Evolutionary conservation across 2,113 vertebrate species (phyloP).

Genomic region (Callorhinus ursinus): DNA sequence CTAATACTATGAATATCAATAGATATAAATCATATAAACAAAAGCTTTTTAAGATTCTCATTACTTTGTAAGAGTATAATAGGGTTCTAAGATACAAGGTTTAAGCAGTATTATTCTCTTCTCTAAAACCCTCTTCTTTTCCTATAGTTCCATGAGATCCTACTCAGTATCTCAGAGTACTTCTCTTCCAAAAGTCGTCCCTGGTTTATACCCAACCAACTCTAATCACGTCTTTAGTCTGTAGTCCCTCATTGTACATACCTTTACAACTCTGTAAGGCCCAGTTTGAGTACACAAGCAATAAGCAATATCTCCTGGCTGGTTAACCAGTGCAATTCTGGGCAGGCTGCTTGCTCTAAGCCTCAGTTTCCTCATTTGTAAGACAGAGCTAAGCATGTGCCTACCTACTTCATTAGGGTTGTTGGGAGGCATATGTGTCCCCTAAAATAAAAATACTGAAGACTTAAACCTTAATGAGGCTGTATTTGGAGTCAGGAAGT

Average conservation of each 20-base stretch:
- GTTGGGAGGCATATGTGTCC: neutral
- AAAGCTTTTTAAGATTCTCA: constrained; percentile 11
- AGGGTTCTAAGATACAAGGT: neutral
- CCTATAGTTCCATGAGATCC: neutral
- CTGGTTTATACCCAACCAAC: neutral
- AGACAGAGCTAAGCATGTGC: neutral
- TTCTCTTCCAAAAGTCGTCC: neutral
- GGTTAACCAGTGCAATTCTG: neutral
- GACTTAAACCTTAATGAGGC: neutral
- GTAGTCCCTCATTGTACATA: neutral
- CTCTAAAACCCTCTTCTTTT: neutral
- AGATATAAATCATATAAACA: neutral
- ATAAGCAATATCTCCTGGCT: neutral
- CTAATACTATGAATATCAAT: neutral
- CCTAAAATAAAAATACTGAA: neutral
- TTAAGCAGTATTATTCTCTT: neutral
- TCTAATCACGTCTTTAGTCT: neutral
- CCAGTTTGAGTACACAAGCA: neutral
- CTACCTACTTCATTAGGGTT: neutral
- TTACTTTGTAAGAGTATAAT: neutral
- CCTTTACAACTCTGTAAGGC: neutral
- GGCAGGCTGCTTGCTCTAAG: neutral
- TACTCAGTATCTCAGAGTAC: neutral
- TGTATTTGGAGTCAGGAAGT: neutral
- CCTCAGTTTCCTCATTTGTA: neutral